Conservation (phyloP, 2,888 invertebrate species). For the Sarcophaga variegata region DNA sequence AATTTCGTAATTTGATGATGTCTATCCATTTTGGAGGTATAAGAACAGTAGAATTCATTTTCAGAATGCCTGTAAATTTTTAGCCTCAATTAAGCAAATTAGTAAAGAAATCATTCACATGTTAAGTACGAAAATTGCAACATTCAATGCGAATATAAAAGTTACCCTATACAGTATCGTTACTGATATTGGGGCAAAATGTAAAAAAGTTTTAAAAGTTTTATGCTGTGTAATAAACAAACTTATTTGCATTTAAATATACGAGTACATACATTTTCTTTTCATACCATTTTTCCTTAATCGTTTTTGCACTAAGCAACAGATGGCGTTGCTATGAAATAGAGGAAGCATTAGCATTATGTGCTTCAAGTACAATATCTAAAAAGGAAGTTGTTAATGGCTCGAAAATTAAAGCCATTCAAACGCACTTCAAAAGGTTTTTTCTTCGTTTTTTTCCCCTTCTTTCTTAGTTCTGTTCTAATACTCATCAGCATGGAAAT, state of each 20-base stretch:
- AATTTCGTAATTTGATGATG: too few relatives aligned
- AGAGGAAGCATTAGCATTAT: not conserved
- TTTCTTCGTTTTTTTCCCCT: not conserved
- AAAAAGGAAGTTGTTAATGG: constrained; percentile 44
- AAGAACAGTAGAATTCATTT: too few relatives aligned
- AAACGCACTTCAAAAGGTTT: constrained; percentile 29
- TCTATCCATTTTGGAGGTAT: too few relatives aligned
- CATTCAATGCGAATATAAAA: too few relatives aligned
- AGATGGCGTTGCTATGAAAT: constrained; percentile 37
- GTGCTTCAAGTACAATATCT: constrained; percentile 20
- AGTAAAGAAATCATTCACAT: too few relatives aligned
- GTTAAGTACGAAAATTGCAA: too few relatives aligned
- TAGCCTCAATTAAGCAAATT: too few relatives aligned
- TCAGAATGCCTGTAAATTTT: too few relatives aligned
- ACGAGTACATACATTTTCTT: constrained; percentile 6
- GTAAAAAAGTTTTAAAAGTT: not conserved
- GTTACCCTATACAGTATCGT: too few relatives aligned
- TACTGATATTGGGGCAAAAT: not conserved
- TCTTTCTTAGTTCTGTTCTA: not conserved
- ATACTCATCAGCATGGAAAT: constrained; percentile 19
- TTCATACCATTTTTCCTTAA: constrained; percentile 5
- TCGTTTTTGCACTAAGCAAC: constrained; percentile 33
- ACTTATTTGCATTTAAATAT: constrained; percentile 14
- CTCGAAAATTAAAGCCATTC: constrained; percentile 24
- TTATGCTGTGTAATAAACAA: not conserved